A percentile compares a stretch with the other conserved stretches of the same genome.
These are phyloP conservation scores for Ceratotherium simum DNA, from an alignment of 2,113 vertebrate genomes.

Conservation along the genomic window DNA sequence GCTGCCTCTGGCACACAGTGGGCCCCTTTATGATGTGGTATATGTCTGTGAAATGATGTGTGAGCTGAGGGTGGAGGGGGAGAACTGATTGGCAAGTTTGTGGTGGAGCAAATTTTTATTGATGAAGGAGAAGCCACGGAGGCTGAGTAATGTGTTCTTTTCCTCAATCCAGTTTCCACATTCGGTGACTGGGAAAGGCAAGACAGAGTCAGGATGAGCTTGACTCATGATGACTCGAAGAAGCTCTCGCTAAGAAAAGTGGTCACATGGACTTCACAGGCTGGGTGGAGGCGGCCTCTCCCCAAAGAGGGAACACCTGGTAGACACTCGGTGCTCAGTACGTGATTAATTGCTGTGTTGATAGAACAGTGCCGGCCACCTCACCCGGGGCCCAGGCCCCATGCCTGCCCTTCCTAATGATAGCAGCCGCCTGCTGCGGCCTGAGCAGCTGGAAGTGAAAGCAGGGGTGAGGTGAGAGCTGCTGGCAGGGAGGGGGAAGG, in stretches of 20 bases:
- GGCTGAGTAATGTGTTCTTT: slow-evolving; percentile 69
- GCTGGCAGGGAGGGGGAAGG: background rate
- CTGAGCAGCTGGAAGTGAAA: background rate
- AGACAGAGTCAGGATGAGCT: background rate
- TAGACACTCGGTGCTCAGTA: slow-evolving; percentile 36
- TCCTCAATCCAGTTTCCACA: slow-evolving; percentile 72
- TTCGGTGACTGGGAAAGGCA: slow-evolving; percentile 66
- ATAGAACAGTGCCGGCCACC: slow-evolving; percentile 65
- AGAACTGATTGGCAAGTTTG: slow-evolving; percentile 33
- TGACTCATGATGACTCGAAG: slow-evolving; percentile 61
- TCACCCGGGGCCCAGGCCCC: background rate
- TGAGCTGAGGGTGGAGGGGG: background rate
- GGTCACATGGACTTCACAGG: slow-evolving; percentile 72
- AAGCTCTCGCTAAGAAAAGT: slow-evolving; percentile 63
- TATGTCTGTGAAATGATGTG: background rate
- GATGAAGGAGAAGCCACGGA: slow-evolving; percentile 65
- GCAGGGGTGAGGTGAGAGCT: background rate
- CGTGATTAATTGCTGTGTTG: slow-evolving; percentile 74
- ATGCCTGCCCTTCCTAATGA: background rate
- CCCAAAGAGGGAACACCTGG: slow-evolving; percentile 37
- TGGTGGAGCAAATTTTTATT: slow-evolving; percentile 37
- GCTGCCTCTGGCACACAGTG: background rate
- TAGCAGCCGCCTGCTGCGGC: background rate
- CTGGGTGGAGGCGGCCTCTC: slow-evolving; percentile 74
- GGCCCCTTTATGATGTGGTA: background rate